These are phyloP conservation scores for Portevinia maculata DNA, from an alignment of 2,888 invertebrate genomes.

Conservation along the genomic window DNA sequence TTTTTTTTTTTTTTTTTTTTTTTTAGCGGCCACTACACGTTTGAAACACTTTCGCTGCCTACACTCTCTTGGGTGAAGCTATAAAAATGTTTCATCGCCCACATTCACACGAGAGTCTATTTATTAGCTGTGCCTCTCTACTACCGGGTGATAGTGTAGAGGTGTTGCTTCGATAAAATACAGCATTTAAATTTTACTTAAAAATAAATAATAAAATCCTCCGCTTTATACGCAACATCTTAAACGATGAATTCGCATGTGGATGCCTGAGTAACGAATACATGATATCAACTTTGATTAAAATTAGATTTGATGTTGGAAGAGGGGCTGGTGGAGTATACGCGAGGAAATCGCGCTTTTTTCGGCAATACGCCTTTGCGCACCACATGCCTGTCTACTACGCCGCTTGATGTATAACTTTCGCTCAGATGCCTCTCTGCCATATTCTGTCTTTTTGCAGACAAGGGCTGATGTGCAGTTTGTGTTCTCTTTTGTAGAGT, in stretches of 20 bases:
- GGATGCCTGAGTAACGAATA: constrained; percentile 15
- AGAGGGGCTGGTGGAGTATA: background rate
- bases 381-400: constrained; percentile 51
- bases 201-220: too few species aligned
- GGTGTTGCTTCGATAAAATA: constrained; percentile 9
- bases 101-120: constrained; percentile 36
- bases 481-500: constrained; percentile 47
- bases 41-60: constrained; percentile 6
- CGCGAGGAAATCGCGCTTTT: constrained; percentile 48
- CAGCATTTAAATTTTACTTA: constrained; percentile 46
- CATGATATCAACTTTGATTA: constrained; percentile 68
- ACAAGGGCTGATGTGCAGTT: constrained; percentile 20
- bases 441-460: background rate
- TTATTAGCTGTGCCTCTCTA: constrained; percentile 7
- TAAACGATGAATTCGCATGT: background rate
- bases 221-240: constrained; percentile 28
- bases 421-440: constrained; percentile 38
- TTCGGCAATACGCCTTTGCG: constrained; percentile 61
- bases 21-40: background rate
- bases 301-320: constrained; percentile 63
- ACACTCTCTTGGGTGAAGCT: constrained; percentile 14
- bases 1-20: background rate
- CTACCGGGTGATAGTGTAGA: constrained; percentile 5
- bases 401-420: constrained; percentile 32
- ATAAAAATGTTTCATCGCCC: constrained; percentile 45